Base-by-base conservation (phyloP, 1,140 invertebrate genomes). In the Mizuhopecten yessoensis region DNA sequence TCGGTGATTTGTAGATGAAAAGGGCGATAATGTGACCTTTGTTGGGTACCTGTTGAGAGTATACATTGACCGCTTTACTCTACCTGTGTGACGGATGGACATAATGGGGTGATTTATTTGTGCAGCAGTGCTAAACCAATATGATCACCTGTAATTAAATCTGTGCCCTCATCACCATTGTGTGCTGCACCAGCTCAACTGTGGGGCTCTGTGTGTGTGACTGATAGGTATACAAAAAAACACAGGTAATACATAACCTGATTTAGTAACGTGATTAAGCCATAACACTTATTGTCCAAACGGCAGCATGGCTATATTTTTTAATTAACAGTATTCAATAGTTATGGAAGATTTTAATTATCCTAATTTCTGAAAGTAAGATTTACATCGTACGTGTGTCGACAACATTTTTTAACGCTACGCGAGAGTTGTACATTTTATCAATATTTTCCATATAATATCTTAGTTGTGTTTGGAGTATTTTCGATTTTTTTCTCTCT, bases 401-500 rank as follows among this genome's bases (percentile, higher is more conserved):
- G n/a, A 75, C 57, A 75, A 29, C 5, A 5, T 29, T n/a, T 29
- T n/a, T 29, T 29, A 2, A 75, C 57, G 57, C 23, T 75, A 75
- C 9, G 5, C 36, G 36, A n/a, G n/a, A n/a, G n/a, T n/a, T n/a
- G n/a, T n/a, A n/a, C n/a, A n/a, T 7, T 75, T 29, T 1, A 75
- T 75, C 57, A 75, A 75, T 75, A 75, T 75, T 29, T n/a, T 75
- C 42, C 11, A 75, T 75, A 75, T 1, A 29, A 75, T 75, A n/a
- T 7, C 9, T 29, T 5, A 75, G 5, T 75, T 39, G 13, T 39
- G 36, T 39, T 5, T 39, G n/a, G 36, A 39, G 36, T 39, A 20
- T 75, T 75, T 29, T 75, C 57, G 57, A 75, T 75, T 57, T 57
- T 57, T 75, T 29, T 75, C n/a, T n/a, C n/a, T 75, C 57, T 17